Evolutionary conservation across 1,140 invertebrate species (phyloP), one percentile per base, ranked within the genome.

Genomic region (Cotesia chilonis): DNA sequence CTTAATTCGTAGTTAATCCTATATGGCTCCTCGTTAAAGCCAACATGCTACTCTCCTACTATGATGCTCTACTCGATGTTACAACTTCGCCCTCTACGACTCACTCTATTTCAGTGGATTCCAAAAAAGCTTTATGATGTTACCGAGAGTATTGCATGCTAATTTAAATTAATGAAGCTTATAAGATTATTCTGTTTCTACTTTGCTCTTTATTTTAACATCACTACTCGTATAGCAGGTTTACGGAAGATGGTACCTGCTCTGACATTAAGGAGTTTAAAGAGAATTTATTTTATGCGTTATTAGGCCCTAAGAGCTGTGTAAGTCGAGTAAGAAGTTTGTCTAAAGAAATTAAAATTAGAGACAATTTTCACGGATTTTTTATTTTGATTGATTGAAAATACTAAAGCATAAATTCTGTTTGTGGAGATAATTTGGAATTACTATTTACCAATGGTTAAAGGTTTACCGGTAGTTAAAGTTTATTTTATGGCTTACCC

Each of bases 1-100:
- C 64, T 67, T 67, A 67, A 67, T 67, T 67, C 64, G 38, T 41
- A 67, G 64, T 67, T 67, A 67, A 67, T 67, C 64, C 64, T 52
- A 67, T 38, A 57, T 28, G 64, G 64, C 10, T 37, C 47, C 38
- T 67, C 51, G 51, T 67, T 67, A 67, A 67, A 67, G 28, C 41
- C 12, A 67, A 67, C 64, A 67, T 51, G 51, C 10, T 12, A 37
- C 64, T 65, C 63, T 65, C 36, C 4, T 37, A 65, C 59, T 28
- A 17, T 61, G 28, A n/a, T 41, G n/a, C 35, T 28, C 14, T 1
- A 4, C n/a, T 64, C 61, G 20, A 3, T 57, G n/a, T 20, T 12
- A 17, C 59, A 28, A 35, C 20, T 28, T 20, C 35, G 14, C 28
- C 14, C 28, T 20, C 28, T 61, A 35, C n/a, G 52, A 9, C 12